Conservation (phyloP, 2,113 vertebrate genomes). For the Montifringilla adamsi region DNA sequence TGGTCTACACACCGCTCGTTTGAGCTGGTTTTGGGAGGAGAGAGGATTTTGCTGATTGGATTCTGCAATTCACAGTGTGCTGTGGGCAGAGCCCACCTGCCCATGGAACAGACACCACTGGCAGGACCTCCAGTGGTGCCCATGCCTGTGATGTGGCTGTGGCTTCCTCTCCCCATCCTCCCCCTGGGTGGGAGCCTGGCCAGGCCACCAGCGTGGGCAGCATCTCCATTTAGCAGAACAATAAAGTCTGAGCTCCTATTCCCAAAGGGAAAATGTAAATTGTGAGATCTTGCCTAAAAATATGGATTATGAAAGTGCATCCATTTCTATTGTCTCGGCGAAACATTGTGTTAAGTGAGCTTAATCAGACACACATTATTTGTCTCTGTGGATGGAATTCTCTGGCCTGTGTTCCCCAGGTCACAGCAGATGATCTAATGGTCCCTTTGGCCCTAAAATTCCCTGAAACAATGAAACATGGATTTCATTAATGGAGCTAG, state of each 20-base stretch:
- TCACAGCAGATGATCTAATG: conserved; percentile 50
- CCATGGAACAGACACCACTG: neutral
- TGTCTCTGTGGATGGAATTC: conserved; percentile 23
- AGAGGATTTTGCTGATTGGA: neutral
- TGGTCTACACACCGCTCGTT: neutral
- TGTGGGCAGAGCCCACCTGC: neutral
- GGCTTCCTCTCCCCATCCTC: neutral
- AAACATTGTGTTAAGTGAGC: neutral
- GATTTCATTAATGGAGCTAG: conserved; percentile 46
- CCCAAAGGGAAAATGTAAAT: neutral
- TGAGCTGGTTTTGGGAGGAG: neutral
- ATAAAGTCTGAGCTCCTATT: conserved; percentile 20
- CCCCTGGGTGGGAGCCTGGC: neutral
- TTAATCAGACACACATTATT: conserved; percentile 57
- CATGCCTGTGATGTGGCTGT: neutral
- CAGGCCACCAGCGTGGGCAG: conserved; percentile 10
- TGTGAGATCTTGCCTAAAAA: conserved; percentile 26
- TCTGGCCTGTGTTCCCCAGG: conserved; percentile 3
- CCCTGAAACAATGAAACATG: conserved; percentile 37
- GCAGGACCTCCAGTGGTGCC: accelerated
- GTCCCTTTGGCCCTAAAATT: conserved; percentile 38
- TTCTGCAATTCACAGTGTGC: accelerated
- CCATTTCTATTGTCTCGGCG: conserved; percentile 46
- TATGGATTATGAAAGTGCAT: conserved; percentile 38
- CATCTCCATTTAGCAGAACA: conserved; percentile 1